Percentiles rank a stretch among this genome's conserved stretches.
Evolutionary conservation across 2,888 invertebrate species (phyloP).

Genomic region (Phrixothrix hirtus): DNA sequence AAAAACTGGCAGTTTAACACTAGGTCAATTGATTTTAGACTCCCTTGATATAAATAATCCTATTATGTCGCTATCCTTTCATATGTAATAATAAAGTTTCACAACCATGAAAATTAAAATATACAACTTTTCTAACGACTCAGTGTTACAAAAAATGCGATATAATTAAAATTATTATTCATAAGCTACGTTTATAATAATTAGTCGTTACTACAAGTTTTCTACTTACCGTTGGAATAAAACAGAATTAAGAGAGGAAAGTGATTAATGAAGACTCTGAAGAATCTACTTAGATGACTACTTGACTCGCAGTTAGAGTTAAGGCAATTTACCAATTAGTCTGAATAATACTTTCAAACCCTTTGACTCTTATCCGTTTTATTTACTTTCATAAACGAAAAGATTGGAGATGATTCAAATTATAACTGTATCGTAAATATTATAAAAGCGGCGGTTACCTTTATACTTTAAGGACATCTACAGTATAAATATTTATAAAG

Average conservation of each 20-base stretch:
- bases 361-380: slow-evolving; percentile 6
- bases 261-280: slow-evolving; percentile 47
- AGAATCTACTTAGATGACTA: slow-evolving; percentile 41
- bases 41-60: too few species aligned
- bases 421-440: too few species aligned
- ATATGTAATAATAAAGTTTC: slow-evolving; percentile 19
- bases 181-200: slow-evolving; percentile 26
- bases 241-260: slow-evolving; percentile 36
- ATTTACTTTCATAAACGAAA: slow-evolving; percentile 1
- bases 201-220: slow-evolving; percentile 28
- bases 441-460: too few species aligned
- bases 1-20: slow-evolving; percentile 25
- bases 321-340: slow-evolving; percentile 38
- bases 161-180: slow-evolving; percentile 9
- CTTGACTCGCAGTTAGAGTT: slow-evolving; percentile 38
- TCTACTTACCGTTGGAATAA: slow-evolving; percentile 25
- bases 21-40: slow-evolving; percentile 20
- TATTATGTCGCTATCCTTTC: slow-evolving; percentile 19
- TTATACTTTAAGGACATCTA: too few species aligned
- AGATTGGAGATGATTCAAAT: neutral
- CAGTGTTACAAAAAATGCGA: neutral
- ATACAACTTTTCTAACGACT: neutral
- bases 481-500: too few species aligned
- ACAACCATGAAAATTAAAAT: neutral
- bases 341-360: slow-evolving; percentile 19